These are phyloP conservation scores for Leptothorax acervorum DNA, from an alignment of 2,888 invertebrate species.

Conservation along the genomic window DNA sequence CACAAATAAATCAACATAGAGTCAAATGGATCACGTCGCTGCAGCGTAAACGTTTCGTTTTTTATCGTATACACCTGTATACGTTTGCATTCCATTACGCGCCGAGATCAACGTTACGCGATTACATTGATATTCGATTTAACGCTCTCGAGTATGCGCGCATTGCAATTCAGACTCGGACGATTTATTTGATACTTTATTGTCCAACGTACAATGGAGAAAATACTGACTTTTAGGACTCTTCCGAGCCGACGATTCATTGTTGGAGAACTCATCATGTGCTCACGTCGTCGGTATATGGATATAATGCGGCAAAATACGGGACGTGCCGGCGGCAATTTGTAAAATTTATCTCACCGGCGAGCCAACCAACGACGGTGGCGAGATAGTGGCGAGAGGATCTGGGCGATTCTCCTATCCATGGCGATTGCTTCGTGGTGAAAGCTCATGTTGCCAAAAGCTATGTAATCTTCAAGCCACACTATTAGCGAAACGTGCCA, in stretches of 20 bases:
- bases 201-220: background rate
- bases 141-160: conserved; percentile 25
- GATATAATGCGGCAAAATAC: conserved; percentile 68
- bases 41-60: conserved; percentile 44
- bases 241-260: conserved; percentile 3
- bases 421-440: conserved; percentile 68
- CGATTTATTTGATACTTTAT: conserved; percentile 11
- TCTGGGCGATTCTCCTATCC: conserved; percentile 61
- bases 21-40: conserved; percentile 37
- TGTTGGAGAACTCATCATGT: background rate
- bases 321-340: conserved; percentile 68
- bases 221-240: background rate
- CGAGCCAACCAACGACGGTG: conserved; percentile 59
- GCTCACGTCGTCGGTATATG: conserved; percentile 23
- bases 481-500: conserved; percentile 61
- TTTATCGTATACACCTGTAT: conserved; percentile 37
- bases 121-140: conserved; percentile 38
- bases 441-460: conserved; percentile 70
- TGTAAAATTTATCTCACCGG: conserved; percentile 72
- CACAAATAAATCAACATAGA: conserved; percentile 48
- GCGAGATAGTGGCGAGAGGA: conserved; percentile 63
- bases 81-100: conserved; percentile 52
- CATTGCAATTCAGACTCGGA: background rate
- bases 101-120: conserved; percentile 27
- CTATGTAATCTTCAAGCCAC: conserved; percentile 65